Evolutionary conservation across 2,797 vertebrate genomes (phyloP), one percentile per base, ranked within the genome.

Genomic region (Darevskia mixta): DNA sequence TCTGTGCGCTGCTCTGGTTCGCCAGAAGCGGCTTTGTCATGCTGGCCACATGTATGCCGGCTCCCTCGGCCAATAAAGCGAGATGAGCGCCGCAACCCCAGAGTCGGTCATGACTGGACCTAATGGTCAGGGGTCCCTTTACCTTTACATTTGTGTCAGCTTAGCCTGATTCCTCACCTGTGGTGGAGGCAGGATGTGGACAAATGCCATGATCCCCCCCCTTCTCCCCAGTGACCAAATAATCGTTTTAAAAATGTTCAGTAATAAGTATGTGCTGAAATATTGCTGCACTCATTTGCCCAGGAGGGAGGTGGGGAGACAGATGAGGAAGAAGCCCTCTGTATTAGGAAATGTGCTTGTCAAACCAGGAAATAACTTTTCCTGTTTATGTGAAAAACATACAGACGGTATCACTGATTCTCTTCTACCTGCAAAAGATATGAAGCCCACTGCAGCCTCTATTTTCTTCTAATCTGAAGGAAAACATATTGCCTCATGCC

Each of bases 301-400:
- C 20, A 64, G 61, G 17, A 23, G 61, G 20, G 61, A 64, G 61
- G 61, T 55, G 49, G 49, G 49, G 49, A 55, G 49, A 23, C 20
- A 64, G 18, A 64, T 64, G 71, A 32, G n/a, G 85, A 92, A 82
- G 0, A 13, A 25, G 3, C 10, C 29, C 86, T 88, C 79, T 64
- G 82, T 64, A 84, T 90, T 90, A 91, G 93, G 91, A 90, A 7
- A 91, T 64, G 87, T 7, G 3, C 80, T 89, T 66, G 87, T 43
- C 2, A 0, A 0, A 3, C 11, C 75, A 3, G 15, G 92, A 86
- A 92, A 88, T 90, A 91, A 91, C 79, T 92, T 92, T 94, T 92
- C 91, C 93, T 94, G 89, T 92, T 83, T 91, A 92, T 87, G 87
- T 66, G 86, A 86, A 66, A 64, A 64, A 64, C 5, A 23, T 7